phyloP scores from a whole-genome alignment of 2,888 invertebrate genomes.

The Trichogramma dendrolimi region DNA sequence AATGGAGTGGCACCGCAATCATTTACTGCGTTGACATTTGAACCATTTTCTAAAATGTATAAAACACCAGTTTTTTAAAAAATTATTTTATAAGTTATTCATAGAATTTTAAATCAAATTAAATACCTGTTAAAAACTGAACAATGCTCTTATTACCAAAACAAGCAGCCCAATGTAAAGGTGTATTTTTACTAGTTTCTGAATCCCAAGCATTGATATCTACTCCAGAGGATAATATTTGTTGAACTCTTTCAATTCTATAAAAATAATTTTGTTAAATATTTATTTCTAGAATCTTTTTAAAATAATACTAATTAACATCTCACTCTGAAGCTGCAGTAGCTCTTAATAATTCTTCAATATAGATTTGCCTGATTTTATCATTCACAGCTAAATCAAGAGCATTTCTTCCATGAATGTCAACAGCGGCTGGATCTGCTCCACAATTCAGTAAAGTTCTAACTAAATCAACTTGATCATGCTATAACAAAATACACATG shows the following conservation, averaged over 20 bases:
- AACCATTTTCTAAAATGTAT: constrained; percentile 54
- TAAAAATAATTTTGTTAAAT: constrained; percentile 23
- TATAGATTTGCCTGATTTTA: constrained; percentile 56
- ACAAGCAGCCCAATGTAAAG: constrained; percentile 64
- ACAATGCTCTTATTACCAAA: constrained; percentile 59
- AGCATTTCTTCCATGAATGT: constrained; percentile 57
- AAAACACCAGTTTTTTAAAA: neutral
- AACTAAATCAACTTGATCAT: constrained; percentile 58
- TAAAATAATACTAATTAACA: constrained; percentile 3
- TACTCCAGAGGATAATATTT: constrained; percentile 59
- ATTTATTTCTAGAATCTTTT: neutral
- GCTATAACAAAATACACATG: constrained; percentile 43
- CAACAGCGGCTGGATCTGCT: constrained; percentile 59
- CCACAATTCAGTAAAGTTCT: constrained; percentile 58
- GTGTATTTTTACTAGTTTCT: constrained; percentile 58
- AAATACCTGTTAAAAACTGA: constrained; percentile 56
- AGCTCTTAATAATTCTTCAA: constrained; percentile 60
- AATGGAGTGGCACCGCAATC: constrained; percentile 59
- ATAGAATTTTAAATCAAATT: constrained; percentile 6
- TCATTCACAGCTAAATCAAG: constrained; percentile 55
- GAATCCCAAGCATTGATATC: constrained; percentile 61
- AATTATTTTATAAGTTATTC: constrained; percentile 3
- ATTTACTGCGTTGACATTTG: constrained; percentile 58
- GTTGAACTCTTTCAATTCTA: constrained; percentile 58
- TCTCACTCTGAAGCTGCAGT: constrained; percentile 61